These are phyloP conservation scores for Pandion haliaetus DNA, from an alignment of 2,113 vertebrate species.

Conservation along the genomic window DNA sequence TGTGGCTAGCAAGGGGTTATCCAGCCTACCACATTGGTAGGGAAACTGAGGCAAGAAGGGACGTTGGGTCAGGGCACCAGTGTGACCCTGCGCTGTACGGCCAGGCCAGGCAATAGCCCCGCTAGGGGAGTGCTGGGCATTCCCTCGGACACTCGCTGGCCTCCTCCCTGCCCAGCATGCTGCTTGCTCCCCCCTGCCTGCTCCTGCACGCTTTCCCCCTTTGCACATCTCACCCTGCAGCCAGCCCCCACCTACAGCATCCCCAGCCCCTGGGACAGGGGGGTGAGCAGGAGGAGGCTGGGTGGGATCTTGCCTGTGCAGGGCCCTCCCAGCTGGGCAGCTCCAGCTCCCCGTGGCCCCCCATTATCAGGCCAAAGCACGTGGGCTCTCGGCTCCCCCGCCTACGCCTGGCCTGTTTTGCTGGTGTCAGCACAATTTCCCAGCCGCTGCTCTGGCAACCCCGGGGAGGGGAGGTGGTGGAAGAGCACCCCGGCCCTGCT, in stretches of 20 bases:
- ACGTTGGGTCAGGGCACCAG: rapidly evolving
- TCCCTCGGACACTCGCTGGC: neutral
- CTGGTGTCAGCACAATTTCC: slow-evolving; percentile 64
- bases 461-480: neutral
- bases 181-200: neutral
- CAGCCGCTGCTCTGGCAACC: slow-evolving; percentile 44
- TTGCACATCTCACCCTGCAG: neutral
- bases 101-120: neutral
- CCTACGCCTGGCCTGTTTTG: slow-evolving; percentile 2
- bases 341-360: neutral
- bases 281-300: neutral
- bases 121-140: neutral
- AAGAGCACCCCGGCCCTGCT: neutral
- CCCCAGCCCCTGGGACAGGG: neutral
- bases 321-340: neutral
- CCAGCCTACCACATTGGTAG: rapidly evolving
- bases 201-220: too few species aligned
- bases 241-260: neutral
- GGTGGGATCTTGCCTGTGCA: neutral
- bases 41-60: neutral
- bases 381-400: neutral
- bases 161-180: neutral
- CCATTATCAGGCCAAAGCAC: slow-evolving; percentile 28
- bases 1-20: neutral
- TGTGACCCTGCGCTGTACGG: neutral